Conservation (phyloP, 1,140 invertebrate species). For the Halictus rubicundus region DNA sequence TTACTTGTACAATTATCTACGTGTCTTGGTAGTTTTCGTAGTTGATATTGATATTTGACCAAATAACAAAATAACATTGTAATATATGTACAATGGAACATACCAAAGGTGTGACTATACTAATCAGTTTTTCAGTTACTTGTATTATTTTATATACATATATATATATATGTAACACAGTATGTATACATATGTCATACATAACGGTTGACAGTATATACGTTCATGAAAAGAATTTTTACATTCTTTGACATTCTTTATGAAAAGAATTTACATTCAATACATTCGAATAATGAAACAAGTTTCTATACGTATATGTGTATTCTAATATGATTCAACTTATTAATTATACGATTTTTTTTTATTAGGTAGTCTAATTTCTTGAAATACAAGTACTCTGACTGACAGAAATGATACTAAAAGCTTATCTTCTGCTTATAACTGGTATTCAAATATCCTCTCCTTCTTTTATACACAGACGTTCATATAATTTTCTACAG, state of each 20-base stretch:
- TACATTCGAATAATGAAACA: not conserved
- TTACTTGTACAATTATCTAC: constrained; percentile 29
- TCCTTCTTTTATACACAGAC: too few relatives aligned
- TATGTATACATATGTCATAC: not conserved
- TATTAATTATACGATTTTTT: not conserved
- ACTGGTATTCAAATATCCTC: too few relatives aligned
- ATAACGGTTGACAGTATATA: not conserved
- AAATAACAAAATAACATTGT: not conserved
- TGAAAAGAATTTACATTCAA: too few relatives aligned
- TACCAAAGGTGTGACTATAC: not conserved
- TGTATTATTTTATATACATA: not conserved
- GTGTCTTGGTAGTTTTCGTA: constrained; percentile 7
- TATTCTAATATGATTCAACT: not conserved
- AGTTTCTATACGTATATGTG: not conserved
- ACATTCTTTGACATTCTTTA: too few relatives aligned
- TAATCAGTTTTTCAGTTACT: not conserved
- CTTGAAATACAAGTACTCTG: not conserved
- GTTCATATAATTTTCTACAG: too few relatives aligned
- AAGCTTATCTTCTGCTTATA: too few relatives aligned
- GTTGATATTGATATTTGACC: not conserved
- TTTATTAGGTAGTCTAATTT: not conserved
- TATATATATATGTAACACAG: not conserved
- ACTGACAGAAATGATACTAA: not conserved
- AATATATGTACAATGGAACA: not conserved
- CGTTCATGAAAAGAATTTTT: too few relatives aligned